Percentiles rank a stretch among this genome's conserved stretches.
These are phyloP conservation scores for Neoscelio sp. DNA, from an alignment of 2,888 invertebrate species.

Conservation along the genomic window DNA sequence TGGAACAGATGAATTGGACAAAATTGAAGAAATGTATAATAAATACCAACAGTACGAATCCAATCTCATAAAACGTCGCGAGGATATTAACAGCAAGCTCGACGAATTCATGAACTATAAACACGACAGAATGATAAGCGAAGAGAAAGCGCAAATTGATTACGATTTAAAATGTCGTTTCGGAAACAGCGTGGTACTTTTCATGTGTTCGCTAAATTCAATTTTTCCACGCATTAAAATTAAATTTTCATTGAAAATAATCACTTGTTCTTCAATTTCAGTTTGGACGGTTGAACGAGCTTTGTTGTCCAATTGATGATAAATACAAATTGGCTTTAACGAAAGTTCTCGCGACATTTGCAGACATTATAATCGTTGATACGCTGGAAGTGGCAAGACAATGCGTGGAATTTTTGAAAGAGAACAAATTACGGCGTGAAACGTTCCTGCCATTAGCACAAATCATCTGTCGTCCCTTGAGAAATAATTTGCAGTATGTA, in stretches of 20 bases:
- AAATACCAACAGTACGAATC: too few relatives aligned
- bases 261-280: slow-evolving; percentile 18
- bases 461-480: not conserved
- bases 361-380: slow-evolving; percentile 32
- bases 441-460: slow-evolving; percentile 35
- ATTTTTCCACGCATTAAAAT: not conserved
- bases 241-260: not conserved
- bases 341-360: slow-evolving; percentile 17
- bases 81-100: too few relatives aligned
- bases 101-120: too few relatives aligned
- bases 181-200: too few relatives aligned
- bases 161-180: too few relatives aligned
- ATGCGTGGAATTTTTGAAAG: slow-evolving; percentile 29
- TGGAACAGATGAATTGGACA: too few relatives aligned
- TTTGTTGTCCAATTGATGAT: slow-evolving; percentile 30
- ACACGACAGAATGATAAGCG: too few relatives aligned
- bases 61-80: too few relatives aligned
- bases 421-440: slow-evolving; percentile 5
- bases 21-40: too few relatives aligned
- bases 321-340: slow-evolving; percentile 39
- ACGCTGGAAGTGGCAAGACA: slow-evolving; percentile 6
- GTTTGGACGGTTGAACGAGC: slow-evolving; percentile 31
- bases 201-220: not conserved
- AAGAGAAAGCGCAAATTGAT: too few relatives aligned
- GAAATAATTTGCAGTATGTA: not conserved